These are phyloP conservation scores for Lasioglossum albipes DNA, from an alignment of 1,140 invertebrate genomes.

Conservation along the genomic window DNA sequence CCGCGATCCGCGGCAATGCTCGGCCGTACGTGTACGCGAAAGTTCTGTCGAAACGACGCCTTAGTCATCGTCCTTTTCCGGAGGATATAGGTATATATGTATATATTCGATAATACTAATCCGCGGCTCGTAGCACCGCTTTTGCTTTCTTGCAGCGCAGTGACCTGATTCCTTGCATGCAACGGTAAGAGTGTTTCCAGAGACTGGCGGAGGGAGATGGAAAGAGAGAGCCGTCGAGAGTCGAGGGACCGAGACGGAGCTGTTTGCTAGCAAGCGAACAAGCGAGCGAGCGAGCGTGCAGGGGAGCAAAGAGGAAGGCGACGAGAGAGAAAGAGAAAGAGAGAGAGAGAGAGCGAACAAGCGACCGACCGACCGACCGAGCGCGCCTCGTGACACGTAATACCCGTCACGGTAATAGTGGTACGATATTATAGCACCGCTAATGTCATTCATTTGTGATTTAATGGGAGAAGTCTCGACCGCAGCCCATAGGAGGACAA, in stretches of 20 bases:
- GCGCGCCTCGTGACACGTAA: conserved; percentile 77
- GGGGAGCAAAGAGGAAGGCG: conserved; percentile 39
- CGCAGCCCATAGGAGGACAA: conserved; percentile 51
- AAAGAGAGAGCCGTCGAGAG: conserved; percentile 54
- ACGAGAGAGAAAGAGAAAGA: conserved; percentile 8
- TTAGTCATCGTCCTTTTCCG: conserved; percentile 68
- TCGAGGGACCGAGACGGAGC: conserved; percentile 60
- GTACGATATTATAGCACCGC: conserved; percentile 79
- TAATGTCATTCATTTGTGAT: conserved; percentile 80
- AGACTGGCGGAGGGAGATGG: conserved; percentile 62
- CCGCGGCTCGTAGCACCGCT: conserved; percentile 71
- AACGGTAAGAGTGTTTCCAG: conserved; percentile 77
- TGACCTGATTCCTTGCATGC: conserved; percentile 79
- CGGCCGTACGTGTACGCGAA: conserved; percentile 54
- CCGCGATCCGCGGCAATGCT: conserved; percentile 22
- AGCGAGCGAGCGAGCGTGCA: conserved; percentile 11
- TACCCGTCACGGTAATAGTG: conserved; percentile 78
- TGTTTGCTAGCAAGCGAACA: not conserved
- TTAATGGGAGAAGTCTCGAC: conserved; percentile 74
- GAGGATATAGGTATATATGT: conserved; percentile 59
- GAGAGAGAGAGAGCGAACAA: conserved; percentile 52
- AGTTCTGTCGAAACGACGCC: conserved; percentile 65
- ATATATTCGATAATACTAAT: conserved; percentile 78
- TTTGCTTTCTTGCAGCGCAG: conserved; percentile 78
- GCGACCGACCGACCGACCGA: conserved; percentile 47